phyloP scores from a whole-genome alignment of 2,113 vertebrate species.

The Cololabis saira region DNA sequence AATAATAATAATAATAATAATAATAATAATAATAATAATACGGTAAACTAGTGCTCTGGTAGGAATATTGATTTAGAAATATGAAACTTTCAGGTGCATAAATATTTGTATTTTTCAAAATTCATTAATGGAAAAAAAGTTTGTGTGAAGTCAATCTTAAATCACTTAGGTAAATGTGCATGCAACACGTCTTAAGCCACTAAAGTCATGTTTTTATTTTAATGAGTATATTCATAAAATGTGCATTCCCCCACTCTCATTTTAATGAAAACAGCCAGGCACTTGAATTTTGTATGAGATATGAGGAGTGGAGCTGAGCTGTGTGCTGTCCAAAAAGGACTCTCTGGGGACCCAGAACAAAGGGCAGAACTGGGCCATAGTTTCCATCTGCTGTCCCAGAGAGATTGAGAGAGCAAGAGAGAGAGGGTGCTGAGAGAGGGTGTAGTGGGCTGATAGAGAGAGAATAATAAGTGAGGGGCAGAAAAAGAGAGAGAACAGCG shows the following conservation, averaged over 20 bases:
- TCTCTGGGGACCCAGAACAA: constrained; percentile 97
- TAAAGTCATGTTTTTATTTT: constrained; percentile 33
- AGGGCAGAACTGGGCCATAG: constrained; percentile 95
- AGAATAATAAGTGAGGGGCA: constrained; percentile 68
- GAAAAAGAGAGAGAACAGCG: constrained; percentile 26
- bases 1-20: no score
- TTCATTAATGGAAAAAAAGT: no score
- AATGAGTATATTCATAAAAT: constrained; percentile 62
- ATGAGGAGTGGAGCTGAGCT: constrained; percentile 79
- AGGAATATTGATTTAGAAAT: no score
- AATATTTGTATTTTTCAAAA: no score
- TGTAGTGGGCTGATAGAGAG: constrained; percentile 45
- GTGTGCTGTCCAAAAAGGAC: constrained; percentile 79
- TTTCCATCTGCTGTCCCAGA: constrained; percentile 98
- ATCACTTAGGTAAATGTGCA: neutral
- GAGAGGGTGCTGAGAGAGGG: constrained; percentile 46
- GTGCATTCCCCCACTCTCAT: constrained; percentile 72
- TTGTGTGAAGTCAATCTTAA: no score
- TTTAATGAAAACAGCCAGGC: constrained; percentile 81
- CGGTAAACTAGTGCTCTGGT: no score
- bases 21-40: no score
- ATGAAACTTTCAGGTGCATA: no score
- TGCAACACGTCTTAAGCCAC: constrained; percentile 26
- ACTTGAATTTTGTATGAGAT: constrained; percentile 96
- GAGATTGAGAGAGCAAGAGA: constrained; percentile 64